phyloP scores from a whole-genome alignment of 2,888 invertebrate species.

The Drosophila hamatofila region DNA sequence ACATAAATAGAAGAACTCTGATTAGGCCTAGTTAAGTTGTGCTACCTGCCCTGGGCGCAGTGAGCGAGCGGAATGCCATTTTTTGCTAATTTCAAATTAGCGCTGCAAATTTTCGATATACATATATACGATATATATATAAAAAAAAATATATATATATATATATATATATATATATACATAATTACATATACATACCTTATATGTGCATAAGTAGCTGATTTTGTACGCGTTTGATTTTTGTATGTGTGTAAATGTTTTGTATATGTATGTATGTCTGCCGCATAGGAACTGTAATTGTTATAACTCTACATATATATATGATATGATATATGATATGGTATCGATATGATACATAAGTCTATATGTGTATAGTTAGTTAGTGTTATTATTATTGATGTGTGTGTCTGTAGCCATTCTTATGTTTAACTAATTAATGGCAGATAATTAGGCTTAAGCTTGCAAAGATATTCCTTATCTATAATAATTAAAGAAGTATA shows the following conservation, averaged over 20 bases:
- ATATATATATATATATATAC: constrained; percentile 32
- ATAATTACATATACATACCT: constrained; percentile 30
- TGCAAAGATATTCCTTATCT: constrained; percentile 55
- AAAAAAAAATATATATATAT: constrained; percentile 29
- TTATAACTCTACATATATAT: constrained; percentile 36
- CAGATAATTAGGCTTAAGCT: constrained; percentile 36
- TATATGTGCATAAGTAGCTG: constrained; percentile 56
- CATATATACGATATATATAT: constrained; percentile 39
- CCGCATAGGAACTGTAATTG: constrained; percentile 57
- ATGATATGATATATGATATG: constrained; percentile 27
- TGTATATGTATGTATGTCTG: constrained; percentile 41
- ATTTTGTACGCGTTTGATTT: constrained; percentile 70
- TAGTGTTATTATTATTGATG: constrained; percentile 43
- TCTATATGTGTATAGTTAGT: constrained; percentile 52
- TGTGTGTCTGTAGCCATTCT: constrained; percentile 36
- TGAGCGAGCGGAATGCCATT: constrained; percentile 60
- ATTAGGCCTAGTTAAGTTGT: constrained; percentile 68
- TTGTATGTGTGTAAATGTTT: constrained; percentile 63
- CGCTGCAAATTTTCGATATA: constrained; percentile 66
- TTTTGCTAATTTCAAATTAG: constrained; percentile 77
- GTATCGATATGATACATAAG: constrained; percentile 24
- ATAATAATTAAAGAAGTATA: constrained; percentile 20
- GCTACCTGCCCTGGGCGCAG: constrained; percentile 31
- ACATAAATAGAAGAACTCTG: constrained; percentile 41
- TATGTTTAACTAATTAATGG: constrained; percentile 34